Base-by-base conservation (phyloP, 2,797 vertebrate genomes). In the Cynodonichthys magdalenae region DNA sequence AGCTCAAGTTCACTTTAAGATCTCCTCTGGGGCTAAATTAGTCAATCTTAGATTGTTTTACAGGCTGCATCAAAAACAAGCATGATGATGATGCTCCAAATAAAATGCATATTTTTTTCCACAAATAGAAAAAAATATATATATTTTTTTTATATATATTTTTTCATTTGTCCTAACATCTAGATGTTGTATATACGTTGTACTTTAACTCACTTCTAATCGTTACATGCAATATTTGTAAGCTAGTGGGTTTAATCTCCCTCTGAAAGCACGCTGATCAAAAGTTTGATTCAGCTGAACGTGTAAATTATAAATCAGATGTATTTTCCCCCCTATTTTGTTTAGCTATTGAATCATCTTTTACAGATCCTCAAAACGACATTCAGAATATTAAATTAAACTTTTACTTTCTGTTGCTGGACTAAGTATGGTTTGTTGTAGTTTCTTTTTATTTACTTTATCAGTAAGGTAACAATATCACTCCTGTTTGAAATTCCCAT, bases 11-110 rank as follows among this genome's bases (percentile, higher is more conserved):
- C 74, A 86, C 75, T 81, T 75, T 81, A 83, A 84, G 79, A 90
- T 89, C 81, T 82, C 85, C 81, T 82, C 71, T 82, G 64, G 86
- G 87, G 79, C 74, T 67, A 79, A 75, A 90, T 88, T 87, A 90
- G 84, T 83, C 81, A 78, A 79, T 79, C 74, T 80, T 74, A 74
- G 63, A 58, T 9, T 45, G 71, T 84, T 88, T 84, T 74, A 79
- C 79, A 66, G 71, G 57, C 67, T 46, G 59, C 73, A 78, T 69
- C 74, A 67, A 81, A 81, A 80, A 69, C 66, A 77, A 72, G 82
- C 74, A 59, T 87, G 69, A 84, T 81, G 72, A 74, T 27, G 59
- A 59, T 18, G 28, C 55, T 71, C 75, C 64, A 72, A 75, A 83
- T 79, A 62, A 84, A 79, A 69, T 69, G 42, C 41, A 81, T 29